Base-by-base conservation (phyloP, 2,113 vertebrate genomes). In the Tor tambroides region DNA sequence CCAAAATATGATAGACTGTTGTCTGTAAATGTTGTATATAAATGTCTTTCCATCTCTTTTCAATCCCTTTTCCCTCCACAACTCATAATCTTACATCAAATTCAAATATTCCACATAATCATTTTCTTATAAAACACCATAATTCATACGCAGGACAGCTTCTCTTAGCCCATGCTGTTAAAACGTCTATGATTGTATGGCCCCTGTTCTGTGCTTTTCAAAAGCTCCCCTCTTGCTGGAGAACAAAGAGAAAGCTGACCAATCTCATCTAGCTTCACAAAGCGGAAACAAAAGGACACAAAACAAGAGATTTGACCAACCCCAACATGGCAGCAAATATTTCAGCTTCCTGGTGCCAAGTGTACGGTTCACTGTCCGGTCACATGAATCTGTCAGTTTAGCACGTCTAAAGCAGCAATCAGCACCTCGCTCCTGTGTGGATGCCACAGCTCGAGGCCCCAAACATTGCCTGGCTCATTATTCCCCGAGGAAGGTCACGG, bases 401-500 rank as follows among this genome's bases (percentile, higher is more conserved):
- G 90, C 91, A 92, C 87, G 85, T 91, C 90, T 89, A 89, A 92
- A 72, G 86, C 88, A 81, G 69, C 89, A 91, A 88, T 92, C 91
- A 91, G 92, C 90, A 90, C 87, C 80, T 85, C 78, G 46, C 82
- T 92, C 91, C 80, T 92, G 91, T 88, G 89, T 84, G 65, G 84
- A 91, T 92, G 90, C 88, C 91, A 41, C 91, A 86, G 80, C 80
- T 85, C 87, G 89, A 88, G 85, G 86, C 90, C 93, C 93, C 92
- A 92, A 87, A 93, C 91, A 91, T 94, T 92, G 93, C 91, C 92
- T 93, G 90, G 92, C 90, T 95, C 92, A 91, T 94, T 95, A 94
- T 93, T 94, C 90, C 87, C 83, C 56, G 77, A 78, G 83, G 89
- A 93, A 93, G 94, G 92, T 94, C 92, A 92, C 89, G 91, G 89